Percentiles rank a stretch among this genome's conserved stretches.
Evolutionary conservation across 92 coral and sea anemone genomes (phyloP).

Genomic region (Zoanthus gigantus): DNA sequence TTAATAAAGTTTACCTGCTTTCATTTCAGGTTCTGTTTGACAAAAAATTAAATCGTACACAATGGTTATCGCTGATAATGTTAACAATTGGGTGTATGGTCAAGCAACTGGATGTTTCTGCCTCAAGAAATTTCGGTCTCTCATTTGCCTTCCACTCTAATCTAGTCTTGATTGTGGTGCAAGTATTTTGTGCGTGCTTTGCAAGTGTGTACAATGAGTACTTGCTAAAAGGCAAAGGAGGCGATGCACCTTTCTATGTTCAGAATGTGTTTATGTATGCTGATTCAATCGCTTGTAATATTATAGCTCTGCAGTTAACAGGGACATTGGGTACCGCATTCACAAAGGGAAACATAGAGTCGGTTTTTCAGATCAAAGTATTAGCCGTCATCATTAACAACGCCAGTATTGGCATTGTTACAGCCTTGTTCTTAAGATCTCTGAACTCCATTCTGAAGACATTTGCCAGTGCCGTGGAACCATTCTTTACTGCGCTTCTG

Average conservation of each 20-base stretch:
- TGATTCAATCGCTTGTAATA: slow-evolving; percentile 87
- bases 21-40: slow-evolving; percentile 75
- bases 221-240: slow-evolving; percentile 89
- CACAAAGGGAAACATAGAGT: slow-evolving; percentile 72
- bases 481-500: slow-evolving; percentile 91
- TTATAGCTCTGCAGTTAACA: slow-evolving; percentile 71
- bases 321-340: slow-evolving; percentile 82
- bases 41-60: slow-evolving; percentile 78
- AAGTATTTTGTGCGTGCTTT: slow-evolving; percentile 95
- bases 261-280: slow-evolving; percentile 95
- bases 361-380: slow-evolving; percentile 79
- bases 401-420: slow-evolving; percentile 88
- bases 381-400: slow-evolving; percentile 85
- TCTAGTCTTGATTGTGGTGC: slow-evolving; percentile 85
- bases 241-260: slow-evolving; percentile 86
- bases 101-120: slow-evolving; percentile 75
- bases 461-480: slow-evolving; percentile 97
- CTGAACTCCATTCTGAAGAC: slow-evolving; percentile 95
- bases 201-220: slow-evolving; percentile 99
- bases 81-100: slow-evolving; percentile 88
- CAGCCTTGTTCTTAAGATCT: slow-evolving; percentile 86
- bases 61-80: slow-evolving; percentile 89
- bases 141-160: slow-evolving; percentile 72
- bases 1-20: not conserved
- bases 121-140: slow-evolving; percentile 65